These are phyloP conservation scores for Platysternon megacephalum DNA, from an alignment of 2,113 vertebrate species.

Conservation along the genomic window DNA sequence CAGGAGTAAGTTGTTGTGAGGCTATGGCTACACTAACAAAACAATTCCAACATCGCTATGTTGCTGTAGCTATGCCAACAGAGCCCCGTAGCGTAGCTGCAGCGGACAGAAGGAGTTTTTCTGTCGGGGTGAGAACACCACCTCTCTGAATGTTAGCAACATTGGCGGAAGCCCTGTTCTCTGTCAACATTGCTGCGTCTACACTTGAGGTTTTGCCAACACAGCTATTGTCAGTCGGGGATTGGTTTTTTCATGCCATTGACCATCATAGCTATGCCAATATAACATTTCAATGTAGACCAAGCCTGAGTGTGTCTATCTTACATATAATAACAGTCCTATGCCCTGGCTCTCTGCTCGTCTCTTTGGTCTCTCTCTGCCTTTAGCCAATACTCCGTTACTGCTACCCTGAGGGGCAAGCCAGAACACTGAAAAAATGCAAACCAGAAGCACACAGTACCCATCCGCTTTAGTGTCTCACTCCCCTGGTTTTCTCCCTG, in stretches of 20 bases:
- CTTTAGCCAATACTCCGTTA: conserved; percentile 12
- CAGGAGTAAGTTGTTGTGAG: background rate
- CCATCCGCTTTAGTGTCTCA: background rate
- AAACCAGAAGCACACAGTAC: background rate
- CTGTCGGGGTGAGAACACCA: background rate
- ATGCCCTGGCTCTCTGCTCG: background rate
- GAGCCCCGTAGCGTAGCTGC: background rate
- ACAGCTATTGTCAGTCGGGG: background rate
- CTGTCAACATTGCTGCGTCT: background rate
- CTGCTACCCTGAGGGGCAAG: background rate
- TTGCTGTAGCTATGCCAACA: background rate
- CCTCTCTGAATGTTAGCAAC: background rate
- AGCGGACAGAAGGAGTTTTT: background rate
- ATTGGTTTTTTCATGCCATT: background rate
- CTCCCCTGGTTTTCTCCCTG: conserved; percentile 15
- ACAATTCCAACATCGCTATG: background rate
- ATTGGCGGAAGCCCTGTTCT: background rate
- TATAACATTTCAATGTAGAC: background rate
- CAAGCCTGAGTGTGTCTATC: background rate
- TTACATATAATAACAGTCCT: background rate
- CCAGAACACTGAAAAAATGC: background rate
- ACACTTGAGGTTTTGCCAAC: too few relatives aligned
- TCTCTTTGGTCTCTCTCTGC: conserved; percentile 34
- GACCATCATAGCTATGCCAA: background rate
- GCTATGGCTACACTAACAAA: background rate